Evolutionary conservation across 53 echinoderm and acorn worm genomes (phyloP).

Genomic region (Echinarachnius parma): DNA sequence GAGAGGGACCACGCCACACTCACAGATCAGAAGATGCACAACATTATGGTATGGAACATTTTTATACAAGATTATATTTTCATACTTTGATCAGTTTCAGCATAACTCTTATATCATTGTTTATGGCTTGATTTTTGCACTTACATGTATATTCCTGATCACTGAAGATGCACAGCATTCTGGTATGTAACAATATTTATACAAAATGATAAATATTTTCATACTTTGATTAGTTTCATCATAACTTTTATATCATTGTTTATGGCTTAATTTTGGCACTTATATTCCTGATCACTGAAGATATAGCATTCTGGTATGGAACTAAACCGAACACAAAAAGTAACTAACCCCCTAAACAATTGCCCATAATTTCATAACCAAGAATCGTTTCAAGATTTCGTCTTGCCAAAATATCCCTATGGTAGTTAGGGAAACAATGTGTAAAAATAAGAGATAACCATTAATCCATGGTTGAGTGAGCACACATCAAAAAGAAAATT

Average conservation of each 20-base stretch:
- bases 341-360: too few relatives aligned
- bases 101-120: neutral
- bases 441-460: too few relatives aligned
- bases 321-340: too few relatives aligned
- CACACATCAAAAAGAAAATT: too few relatives aligned
- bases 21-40: constrained; percentile 67
- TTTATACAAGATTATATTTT: neutral
- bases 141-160: neutral
- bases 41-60: constrained; percentile 60
- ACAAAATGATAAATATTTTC: too few relatives aligned
- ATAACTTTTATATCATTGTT: neutral
- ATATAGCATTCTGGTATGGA: neutral
- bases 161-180: neutral
- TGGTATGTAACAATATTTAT: neutral
- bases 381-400: too few relatives aligned
- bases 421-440: too few relatives aligned
- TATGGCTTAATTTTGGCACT: neutral
- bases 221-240: neutral
- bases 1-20: constrained; percentile 70
- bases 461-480: too few relatives aligned
- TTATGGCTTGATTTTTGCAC: neutral
- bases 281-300: neutral
- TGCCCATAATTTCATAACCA: too few relatives aligned
- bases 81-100: neutral
- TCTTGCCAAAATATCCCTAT: too few relatives aligned